Base-by-base conservation (phyloP, 2,888 invertebrate species). In the Sturmia bella region DNA sequence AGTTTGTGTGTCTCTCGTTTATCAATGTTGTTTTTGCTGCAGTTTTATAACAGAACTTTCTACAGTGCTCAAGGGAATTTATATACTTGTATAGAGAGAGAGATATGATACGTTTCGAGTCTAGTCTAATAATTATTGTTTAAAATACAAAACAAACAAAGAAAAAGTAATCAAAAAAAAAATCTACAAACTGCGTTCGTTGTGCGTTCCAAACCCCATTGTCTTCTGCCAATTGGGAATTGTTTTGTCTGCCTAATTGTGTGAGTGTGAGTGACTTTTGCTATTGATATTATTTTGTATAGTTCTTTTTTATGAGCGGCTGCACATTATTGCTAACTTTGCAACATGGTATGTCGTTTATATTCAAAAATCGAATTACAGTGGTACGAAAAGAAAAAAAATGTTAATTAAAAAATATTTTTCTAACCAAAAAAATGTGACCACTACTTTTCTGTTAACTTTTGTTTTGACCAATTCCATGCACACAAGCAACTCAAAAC, bases 151-250 rank as follows among this genome's bases (percentile, higher is more conserved):
- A 61, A 48, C 43, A 61, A 77, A 27, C 13, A 15, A 48, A 50
- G 21, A 12, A 39, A 39, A 17, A 15, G n/a, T n/a, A 43, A 59
- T 32, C 11, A 21, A 52, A 37, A 48, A 37, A 43, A 45, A 56
- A 54, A 21, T 39, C 1, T 56, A 48, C 45, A 56, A 13, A 61
- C 61, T 76, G 69, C 61, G 74, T 59, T 61, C 61, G 74, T 59
- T 54, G 74, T 57, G 48, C 24, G 57, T 79, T 66, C 61, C 2
- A 69, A 68, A 68, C 37, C 56, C 54, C 21, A 61, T 73, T 80
- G 64, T 59, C 41, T 72, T 54, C 27, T 79, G 79, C 70, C 81
- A 82, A 76, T 84, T 79, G 84, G 80, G 82, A 79, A 73, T 84
- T 83, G 64, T 54, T 76, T 63, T 76, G 32, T 57, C 63, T 75